These are phyloP conservation scores for Zeus faber DNA, from an alignment of 2,113 vertebrate genomes.

Conservation along the genomic window DNA sequence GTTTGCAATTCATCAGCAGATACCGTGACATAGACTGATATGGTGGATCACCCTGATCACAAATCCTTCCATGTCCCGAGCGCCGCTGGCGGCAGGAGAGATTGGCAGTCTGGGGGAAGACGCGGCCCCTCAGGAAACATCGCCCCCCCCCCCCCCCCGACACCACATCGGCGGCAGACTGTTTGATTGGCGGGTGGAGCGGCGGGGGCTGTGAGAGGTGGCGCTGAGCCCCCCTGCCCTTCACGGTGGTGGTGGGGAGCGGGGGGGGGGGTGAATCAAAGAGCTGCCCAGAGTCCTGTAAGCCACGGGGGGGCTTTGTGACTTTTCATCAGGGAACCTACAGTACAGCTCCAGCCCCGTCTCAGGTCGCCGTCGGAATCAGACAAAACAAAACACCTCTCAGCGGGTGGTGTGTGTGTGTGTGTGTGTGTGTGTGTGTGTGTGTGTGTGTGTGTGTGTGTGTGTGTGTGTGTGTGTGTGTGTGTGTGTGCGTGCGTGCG, in stretches of 20 bases:
- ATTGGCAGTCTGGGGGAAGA: too few relatives aligned
- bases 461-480: not conserved
- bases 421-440: conserved; percentile 1
- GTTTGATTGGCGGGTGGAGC: conserved; percentile 55
- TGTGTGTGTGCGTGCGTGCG: not conserved
- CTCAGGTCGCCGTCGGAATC: conserved; percentile 21
- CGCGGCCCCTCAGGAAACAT: too few relatives aligned
- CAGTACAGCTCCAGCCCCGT: conserved; percentile 7
- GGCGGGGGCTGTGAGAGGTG: conserved; percentile 37
- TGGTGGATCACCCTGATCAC: too few relatives aligned
- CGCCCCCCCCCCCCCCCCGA: too few relatives aligned
- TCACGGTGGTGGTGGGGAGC: conserved; percentile 46
- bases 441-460: not conserved
- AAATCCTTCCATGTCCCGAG: too few relatives aligned
- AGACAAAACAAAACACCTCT: conserved; percentile 21
- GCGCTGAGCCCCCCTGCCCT: conserved; percentile 63
- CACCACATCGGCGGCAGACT: too few relatives aligned
- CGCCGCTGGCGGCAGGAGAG: too few relatives aligned
- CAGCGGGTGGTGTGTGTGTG: not conserved
- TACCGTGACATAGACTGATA: too few relatives aligned
- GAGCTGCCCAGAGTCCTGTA: conserved; percentile 18
- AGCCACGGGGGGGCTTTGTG: conserved; percentile 54
- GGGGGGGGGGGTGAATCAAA: conserved; percentile 23
- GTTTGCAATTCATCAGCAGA: too few relatives aligned
- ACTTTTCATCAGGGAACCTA: conserved; percentile 30